Conservation (phyloP, 2,797 vertebrate species). For the Brachymystax lenok region DNA sequence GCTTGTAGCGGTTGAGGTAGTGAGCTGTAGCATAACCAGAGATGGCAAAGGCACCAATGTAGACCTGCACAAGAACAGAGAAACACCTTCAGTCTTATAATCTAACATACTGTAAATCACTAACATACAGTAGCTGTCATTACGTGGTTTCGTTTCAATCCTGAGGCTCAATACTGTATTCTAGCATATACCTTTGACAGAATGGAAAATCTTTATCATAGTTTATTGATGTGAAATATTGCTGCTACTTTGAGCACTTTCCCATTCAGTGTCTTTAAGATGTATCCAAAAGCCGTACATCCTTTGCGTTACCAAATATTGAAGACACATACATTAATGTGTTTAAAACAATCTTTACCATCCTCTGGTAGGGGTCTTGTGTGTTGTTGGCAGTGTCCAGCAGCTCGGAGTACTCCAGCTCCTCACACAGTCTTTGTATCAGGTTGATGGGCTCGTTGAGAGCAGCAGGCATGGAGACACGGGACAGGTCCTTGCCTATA, state of each 20-base stretch:
- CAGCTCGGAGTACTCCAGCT: slow-evolving; percentile 88
- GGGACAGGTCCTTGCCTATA: slow-evolving; percentile 90
- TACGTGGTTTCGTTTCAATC: background rate
- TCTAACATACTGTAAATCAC: background rate
- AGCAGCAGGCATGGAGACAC: slow-evolving; percentile 88
- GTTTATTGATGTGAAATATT: background rate
- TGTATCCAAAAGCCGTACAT: too few relatives aligned
- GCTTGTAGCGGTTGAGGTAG: slow-evolving; percentile 89
- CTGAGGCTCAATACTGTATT: background rate
- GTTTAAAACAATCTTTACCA: slow-evolving; percentile 70
- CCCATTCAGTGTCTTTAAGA: too few relatives aligned
- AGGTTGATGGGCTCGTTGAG: slow-evolving; percentile 82
- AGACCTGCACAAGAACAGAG: slow-evolving; percentile 67
- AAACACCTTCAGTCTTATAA: background rate
- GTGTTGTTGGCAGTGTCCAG: slow-evolving; percentile 82
- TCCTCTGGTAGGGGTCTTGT: slow-evolving; percentile 85
- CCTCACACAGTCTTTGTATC: slow-evolving; percentile 89
- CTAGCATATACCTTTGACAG: background rate
- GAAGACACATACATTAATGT: too few relatives aligned
- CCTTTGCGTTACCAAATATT: too few relatives aligned
- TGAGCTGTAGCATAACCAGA: slow-evolving; percentile 89
- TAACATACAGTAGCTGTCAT: background rate
- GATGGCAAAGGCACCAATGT: slow-evolving; percentile 89
- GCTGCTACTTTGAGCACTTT: too few relatives aligned
- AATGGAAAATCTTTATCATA: background rate